phyloP scores from a whole-genome alignment of 2,113 vertebrate species.

The Serinus canaria region DNA sequence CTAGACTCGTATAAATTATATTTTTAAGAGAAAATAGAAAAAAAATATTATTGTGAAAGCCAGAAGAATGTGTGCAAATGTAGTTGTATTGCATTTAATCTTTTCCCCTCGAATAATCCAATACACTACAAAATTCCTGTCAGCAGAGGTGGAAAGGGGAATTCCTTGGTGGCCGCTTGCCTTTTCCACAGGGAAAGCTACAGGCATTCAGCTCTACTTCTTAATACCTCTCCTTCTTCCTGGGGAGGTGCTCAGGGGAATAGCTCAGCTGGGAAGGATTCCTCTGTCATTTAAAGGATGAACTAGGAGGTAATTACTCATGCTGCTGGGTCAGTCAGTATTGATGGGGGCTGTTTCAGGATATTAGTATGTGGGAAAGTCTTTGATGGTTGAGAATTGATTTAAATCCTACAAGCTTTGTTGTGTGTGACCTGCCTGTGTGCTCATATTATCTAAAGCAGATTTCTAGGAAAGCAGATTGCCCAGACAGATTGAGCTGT shows the following conservation, averaged over 20 bases:
- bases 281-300: conserved; percentile 41
- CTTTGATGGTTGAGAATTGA: not conserved
- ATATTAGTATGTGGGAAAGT: not conserved
- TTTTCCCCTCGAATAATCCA: not conserved
- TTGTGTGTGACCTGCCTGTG: not conserved
- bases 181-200: not conserved
- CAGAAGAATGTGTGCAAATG: not conserved
- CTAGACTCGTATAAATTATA: not conserved
- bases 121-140: not conserved
- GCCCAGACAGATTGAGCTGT: not conserved
- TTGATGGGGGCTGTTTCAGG: not conserved
- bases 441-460: not conserved
- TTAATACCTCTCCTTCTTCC: not conserved
- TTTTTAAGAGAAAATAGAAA: not conserved
- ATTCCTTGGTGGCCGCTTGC: not conserved
- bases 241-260: not conserved
- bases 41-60: not conserved
- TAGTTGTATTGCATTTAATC: not conserved
- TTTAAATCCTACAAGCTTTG: conserved; percentile 4
- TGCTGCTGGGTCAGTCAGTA: not conserved
- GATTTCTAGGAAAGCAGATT: conserved; percentile 1
- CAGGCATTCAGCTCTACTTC: not conserved
- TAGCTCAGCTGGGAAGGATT: conserved; percentile 7
- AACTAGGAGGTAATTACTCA: conserved; percentile 47
- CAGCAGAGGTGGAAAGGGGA: not conserved